These are phyloP conservation scores for Bombus superbus DNA, from an alignment of 1,140 invertebrate species.

Conservation along the genomic window DNA sequence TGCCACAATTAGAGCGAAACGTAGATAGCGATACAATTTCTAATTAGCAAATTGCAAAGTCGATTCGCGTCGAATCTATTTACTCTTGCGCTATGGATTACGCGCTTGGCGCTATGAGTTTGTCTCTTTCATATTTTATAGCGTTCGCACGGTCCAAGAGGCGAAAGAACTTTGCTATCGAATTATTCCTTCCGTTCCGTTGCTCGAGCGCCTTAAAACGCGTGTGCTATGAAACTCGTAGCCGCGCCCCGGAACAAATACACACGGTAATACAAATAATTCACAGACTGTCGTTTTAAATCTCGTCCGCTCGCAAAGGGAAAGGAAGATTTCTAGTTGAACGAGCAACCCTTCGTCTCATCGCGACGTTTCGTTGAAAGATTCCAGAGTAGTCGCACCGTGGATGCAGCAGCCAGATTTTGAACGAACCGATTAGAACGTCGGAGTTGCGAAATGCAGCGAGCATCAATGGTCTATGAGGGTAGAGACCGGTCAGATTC, in stretches of 20 bases:
- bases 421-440: constrained; percentile 2
- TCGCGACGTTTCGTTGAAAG: too few relatives aligned
- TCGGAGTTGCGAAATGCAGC: not conserved
- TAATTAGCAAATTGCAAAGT: too few relatives aligned
- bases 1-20: too few relatives aligned
- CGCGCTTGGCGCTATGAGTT: too few relatives aligned
- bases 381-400: not conserved
- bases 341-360: too few relatives aligned
- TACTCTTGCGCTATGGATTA: rapidly evolving
- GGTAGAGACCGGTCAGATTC: constrained; percentile 1
- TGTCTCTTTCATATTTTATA: too few relatives aligned
- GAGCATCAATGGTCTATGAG: constrained; percentile 4
- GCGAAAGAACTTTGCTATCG: not conserved
- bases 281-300: not conserved
- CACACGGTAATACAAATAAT: not conserved
- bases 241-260: not conserved
- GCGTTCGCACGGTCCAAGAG: too few relatives aligned
- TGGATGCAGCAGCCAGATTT: not conserved
- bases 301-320: not conserved
- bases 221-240: not conserved
- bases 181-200: not conserved
- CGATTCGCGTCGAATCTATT: too few relatives aligned
- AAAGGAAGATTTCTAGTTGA: too few relatives aligned
- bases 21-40: too few relatives aligned
- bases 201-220: not conserved